phyloP scores from a whole-genome alignment of 2,888 invertebrate species.

The Calliphora vomitoria region DNA sequence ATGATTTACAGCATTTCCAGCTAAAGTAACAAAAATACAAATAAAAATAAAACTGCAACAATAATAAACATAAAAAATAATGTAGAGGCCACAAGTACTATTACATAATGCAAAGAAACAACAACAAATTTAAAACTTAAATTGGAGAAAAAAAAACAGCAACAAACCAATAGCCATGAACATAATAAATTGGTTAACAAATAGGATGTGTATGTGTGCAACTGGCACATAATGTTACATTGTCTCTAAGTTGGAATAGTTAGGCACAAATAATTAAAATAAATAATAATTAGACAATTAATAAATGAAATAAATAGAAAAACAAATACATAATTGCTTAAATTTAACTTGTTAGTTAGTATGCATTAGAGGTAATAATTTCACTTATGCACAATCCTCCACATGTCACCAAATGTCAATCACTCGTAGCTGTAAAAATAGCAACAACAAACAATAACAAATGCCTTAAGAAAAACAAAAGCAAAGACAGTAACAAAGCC shows the following conservation, averaged over 20 bases:
- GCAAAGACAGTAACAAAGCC: not conserved
- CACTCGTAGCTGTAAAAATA: constrained; percentile 38
- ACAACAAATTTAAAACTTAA: constrained; percentile 23
- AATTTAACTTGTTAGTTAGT: constrained; percentile 55
- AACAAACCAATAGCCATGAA: constrained; percentile 57
- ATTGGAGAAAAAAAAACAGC: constrained; percentile 10
- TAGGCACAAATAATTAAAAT: not conserved
- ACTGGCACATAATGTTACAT: not conserved
- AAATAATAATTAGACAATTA: constrained; percentile 32
- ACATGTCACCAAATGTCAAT: constrained; percentile 71
- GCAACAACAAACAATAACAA: constrained; percentile 43
- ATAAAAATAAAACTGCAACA: constrained; percentile 54
- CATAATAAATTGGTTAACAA: constrained; percentile 37
- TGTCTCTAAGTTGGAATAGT: not conserved
- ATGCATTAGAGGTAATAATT: constrained; percentile 65
- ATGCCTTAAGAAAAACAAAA: constrained; percentile 27
- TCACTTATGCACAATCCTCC: constrained; percentile 15
- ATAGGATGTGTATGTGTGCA: constrained; percentile 53
- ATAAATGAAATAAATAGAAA: not conserved
- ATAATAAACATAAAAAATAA: constrained; percentile 53
- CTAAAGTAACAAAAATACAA: constrained; percentile 25
- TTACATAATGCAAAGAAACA: constrained; percentile 63
- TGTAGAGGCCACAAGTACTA: constrained; percentile 69
- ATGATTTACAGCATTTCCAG: constrained; percentile 67
- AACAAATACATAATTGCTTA: not conserved